Evolutionary conservation across 2,888 invertebrate species (phyloP).

Genomic region (Desoria tigrina): DNA sequence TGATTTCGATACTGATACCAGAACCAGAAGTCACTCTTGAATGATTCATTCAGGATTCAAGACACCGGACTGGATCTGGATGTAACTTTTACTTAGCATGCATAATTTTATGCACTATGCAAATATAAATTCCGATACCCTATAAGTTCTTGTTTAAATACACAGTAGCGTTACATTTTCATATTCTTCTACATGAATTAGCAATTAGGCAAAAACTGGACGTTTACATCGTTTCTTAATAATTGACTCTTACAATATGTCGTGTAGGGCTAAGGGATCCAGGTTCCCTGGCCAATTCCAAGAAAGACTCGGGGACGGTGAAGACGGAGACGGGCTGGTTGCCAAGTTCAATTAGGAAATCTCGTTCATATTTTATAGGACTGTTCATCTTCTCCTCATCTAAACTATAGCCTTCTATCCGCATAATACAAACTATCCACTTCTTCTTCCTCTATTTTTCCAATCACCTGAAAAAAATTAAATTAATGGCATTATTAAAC

Average conservation of each 20-base stretch:
- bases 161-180: too few species aligned
- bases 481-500: neutral
- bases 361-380: slow-evolving; percentile 45
- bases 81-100: too few species aligned
- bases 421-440: slow-evolving; percentile 5
- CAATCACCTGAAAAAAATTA: neutral
- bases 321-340: slow-evolving; percentile 38
- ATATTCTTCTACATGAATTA: too few species aligned
- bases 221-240: too few species aligned
- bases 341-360: slow-evolving; percentile 40
- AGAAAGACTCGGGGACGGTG: slow-evolving; percentile 40
- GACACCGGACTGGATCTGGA: too few species aligned
- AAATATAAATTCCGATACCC: too few species aligned
- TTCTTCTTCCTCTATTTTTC: neutral
- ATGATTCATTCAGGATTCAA: too few species aligned
- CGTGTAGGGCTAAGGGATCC: slow-evolving; percentile 35
- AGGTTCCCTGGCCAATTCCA: slow-evolving; percentile 38
- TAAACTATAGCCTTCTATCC: slow-evolving; percentile 4
- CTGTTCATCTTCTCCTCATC: slow-evolving; percentile 14
- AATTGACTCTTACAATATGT: slow-evolving; percentile 11
- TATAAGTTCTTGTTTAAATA: too few species aligned
- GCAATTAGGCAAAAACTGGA: too few species aligned
- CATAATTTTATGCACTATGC: too few species aligned
- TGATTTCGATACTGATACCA: too few species aligned
- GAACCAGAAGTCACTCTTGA: too few species aligned